These are phyloP conservation scores for Myathropa florea DNA, from an alignment of 2,888 invertebrate species.

Conservation along the genomic window DNA sequence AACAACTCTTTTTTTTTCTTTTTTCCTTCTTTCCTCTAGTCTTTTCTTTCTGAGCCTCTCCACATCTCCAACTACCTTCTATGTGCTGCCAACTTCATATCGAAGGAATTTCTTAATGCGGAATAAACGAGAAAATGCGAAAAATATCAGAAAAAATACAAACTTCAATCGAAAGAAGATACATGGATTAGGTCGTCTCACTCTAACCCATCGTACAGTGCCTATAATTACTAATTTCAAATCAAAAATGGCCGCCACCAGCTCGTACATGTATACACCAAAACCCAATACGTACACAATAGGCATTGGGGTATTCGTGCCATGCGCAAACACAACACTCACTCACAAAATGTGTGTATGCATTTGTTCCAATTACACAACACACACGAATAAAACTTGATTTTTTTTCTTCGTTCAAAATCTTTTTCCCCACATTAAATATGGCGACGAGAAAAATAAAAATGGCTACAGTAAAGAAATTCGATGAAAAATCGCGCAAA, in stretches of 20 bases:
- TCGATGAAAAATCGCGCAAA: conserved; percentile 64
- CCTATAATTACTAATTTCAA: conserved; percentile 59
- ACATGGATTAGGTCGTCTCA: conserved; percentile 37
- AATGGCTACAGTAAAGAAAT: conserved; percentile 64
- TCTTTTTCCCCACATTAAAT: conserved; percentile 68
- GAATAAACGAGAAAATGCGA: conserved; percentile 67
- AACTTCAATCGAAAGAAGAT: conserved; percentile 47
- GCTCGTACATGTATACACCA: conserved; percentile 2
- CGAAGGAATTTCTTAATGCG: conserved; percentile 67
- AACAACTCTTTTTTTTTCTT: background rate
- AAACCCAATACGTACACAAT: conserved; percentile 21
- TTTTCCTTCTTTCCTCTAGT: conserved; percentile 6
- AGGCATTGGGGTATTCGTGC: conserved; percentile 28
- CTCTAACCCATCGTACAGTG: conserved; percentile 30
- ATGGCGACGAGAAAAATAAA: conserved; percentile 71
- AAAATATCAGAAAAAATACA: conserved; percentile 63
- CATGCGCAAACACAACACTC: conserved; percentile 65
- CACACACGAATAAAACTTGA: conserved; percentile 39
- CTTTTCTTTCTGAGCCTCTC: background rate
- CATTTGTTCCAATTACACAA: conserved; percentile 65
- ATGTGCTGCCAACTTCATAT: conserved; percentile 65
- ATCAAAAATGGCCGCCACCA: conserved; percentile 65
- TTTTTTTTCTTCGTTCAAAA: conserved; percentile 66
- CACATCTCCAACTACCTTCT: background rate
- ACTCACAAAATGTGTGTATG: conserved; percentile 43